These are phyloP conservation scores for Agonopterix heracliana DNA, from an alignment of 2,888 invertebrate species.

Conservation along the genomic window DNA sequence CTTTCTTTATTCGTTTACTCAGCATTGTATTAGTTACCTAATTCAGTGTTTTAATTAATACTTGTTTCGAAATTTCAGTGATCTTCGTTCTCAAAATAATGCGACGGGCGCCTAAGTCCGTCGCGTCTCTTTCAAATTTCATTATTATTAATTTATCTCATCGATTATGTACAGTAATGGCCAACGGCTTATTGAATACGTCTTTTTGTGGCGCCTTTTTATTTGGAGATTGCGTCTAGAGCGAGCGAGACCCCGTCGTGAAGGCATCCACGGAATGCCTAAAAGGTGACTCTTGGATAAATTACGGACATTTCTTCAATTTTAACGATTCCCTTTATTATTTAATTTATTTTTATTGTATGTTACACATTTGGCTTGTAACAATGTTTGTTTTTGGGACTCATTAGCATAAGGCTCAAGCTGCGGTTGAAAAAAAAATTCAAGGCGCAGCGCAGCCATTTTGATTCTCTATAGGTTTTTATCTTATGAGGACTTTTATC, in stretches of 20 bases:
- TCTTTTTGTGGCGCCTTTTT: constrained; percentile 76
- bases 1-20: no score
- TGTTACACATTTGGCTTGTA: constrained; percentile 75
- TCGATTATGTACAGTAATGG: constrained; percentile 72
- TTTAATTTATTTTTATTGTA: constrained; percentile 75
- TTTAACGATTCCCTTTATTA: constrained; percentile 76
- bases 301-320: constrained; percentile 74
- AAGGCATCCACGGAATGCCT: constrained; percentile 71
- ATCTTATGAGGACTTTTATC: constrained; percentile 55
- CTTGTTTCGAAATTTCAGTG: no score
- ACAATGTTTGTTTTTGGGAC: constrained; percentile 74
- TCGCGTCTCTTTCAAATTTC: constrained; percentile 41
- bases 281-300: constrained; percentile 76
- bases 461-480: constrained; percentile 58
- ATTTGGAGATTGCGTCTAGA: constrained; percentile 70
- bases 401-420: constrained; percentile 72
- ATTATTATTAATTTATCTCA: constrained; percentile 73
- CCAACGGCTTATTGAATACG: constrained; percentile 71
- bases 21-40: no score
- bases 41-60: no score
- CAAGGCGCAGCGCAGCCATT: constrained; percentile 50
- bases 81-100: no score
- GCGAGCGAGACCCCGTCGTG: constrained; percentile 66
- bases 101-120: not conserved
- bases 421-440: constrained; percentile 55